A percentile compares a stretch with the other conserved stretches of the same genome.
phyloP scores from a whole-genome alignment of 2,113 vertebrate genomes.

The Nipponia nippon region DNA sequence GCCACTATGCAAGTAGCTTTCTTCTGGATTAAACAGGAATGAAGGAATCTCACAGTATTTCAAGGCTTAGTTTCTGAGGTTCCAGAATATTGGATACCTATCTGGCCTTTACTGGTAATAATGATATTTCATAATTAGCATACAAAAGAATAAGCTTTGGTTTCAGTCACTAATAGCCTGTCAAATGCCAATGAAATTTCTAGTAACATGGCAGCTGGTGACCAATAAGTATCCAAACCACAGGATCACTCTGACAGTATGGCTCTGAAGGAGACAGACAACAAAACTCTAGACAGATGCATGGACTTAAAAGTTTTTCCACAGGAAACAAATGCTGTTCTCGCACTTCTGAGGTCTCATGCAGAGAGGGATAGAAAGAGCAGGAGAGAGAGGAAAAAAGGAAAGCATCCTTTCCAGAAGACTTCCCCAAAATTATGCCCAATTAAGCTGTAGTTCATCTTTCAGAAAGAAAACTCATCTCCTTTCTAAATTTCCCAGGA shows the following conservation, averaged over 20 bases:
- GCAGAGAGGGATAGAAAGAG: not conserved
- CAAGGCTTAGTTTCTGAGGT: not conserved
- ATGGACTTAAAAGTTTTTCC: not conserved
- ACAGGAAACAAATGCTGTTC: not conserved
- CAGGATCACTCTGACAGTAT: not conserved
- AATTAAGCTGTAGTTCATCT: not conserved
- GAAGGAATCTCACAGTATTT: not conserved
- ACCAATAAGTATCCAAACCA: not conserved
- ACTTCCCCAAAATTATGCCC: not conserved
- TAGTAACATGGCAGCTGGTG: not conserved
- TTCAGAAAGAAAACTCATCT: not conserved
- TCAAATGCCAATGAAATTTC: not conserved
- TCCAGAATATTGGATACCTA: not conserved
- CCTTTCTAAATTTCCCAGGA: not conserved
- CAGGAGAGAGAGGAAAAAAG: not conserved
- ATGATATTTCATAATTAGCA: not conserved
- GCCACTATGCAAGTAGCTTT: not conserved
- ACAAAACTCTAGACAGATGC: not conserved
- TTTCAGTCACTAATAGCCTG: not conserved
- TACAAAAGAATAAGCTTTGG: not conserved
- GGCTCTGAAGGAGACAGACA: not conserved
- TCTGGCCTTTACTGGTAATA: not conserved
- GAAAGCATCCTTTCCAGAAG: not conserved
- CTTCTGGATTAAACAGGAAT: not conserved
- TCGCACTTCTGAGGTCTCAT: not conserved